Conservation (phyloP, 2,797 vertebrate species). For the Takifugu rubripes region DNA sequence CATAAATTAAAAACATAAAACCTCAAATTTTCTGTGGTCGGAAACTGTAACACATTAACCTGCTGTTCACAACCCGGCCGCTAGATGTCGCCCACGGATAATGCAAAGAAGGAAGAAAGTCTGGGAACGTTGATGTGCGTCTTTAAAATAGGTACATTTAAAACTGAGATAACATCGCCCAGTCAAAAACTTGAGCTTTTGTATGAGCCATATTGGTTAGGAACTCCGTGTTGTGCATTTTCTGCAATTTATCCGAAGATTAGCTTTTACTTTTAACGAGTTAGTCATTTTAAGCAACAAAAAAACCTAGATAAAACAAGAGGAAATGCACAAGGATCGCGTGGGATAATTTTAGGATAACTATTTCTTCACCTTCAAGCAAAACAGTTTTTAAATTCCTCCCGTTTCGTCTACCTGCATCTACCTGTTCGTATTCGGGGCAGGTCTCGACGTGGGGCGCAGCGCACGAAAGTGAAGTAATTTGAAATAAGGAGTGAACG, state of each 20-base stretch:
- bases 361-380: not conserved
- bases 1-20: too few relatives aligned
- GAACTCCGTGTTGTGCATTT: too few relatives aligned
- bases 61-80: constrained; percentile 20
- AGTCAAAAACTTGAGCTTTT: not conserved
- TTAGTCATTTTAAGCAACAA: too few relatives aligned
- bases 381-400: not conserved
- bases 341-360: not conserved
- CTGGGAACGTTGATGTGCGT: not conserved
- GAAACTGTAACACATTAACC: not conserved
- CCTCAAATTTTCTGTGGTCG: too few relatives aligned
- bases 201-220: too few relatives aligned
- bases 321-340: not conserved
- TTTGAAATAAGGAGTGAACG: constrained; percentile 1
- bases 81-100: constrained; percentile 67
- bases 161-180: not conserved
- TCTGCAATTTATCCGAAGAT: too few relatives aligned
- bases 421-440: not conserved
- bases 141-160: constrained; percentile 12
- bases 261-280: too few relatives aligned
- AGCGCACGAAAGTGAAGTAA: not conserved
- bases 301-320: too few relatives aligned
- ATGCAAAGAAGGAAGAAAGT: constrained; percentile 12
- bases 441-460: not conserved
- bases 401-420: too few relatives aligned